phyloP scores from a whole-genome alignment of 2,888 invertebrate species.

The Pyrrhosoma nymphula region DNA sequence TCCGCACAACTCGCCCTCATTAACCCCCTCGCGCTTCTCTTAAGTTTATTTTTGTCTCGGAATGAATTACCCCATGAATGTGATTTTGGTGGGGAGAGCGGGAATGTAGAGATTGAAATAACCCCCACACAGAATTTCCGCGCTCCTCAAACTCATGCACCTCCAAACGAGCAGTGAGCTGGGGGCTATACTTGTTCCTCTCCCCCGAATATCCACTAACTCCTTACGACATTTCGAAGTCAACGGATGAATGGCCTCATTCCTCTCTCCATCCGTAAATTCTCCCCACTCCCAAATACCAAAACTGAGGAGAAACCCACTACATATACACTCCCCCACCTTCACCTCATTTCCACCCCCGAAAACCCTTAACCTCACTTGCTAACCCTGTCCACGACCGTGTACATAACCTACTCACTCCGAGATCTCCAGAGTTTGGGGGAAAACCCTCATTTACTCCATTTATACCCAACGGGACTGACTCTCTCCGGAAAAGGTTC shows the following conservation, averaged over 20 bases:
- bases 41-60: not conserved
- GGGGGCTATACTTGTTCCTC: not conserved
- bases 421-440: not conserved
- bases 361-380: not conserved
- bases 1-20: not conserved
- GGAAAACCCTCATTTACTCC: not conserved
- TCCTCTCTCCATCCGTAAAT: not conserved
- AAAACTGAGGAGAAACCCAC: not conserved
- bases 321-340: not conserved
- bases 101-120: not conserved
- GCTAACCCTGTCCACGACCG: not conserved
- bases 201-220: not conserved
- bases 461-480: not conserved
- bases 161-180: not conserved
- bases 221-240: not conserved
- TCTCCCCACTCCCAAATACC: not conserved
- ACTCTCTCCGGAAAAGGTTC: not conserved
- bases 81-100: not conserved
- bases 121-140: not conserved
- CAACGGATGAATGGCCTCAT: slow-evolving; percentile 3
- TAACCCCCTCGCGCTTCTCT: not conserved
- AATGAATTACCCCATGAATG: not conserved
- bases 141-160: not conserved
- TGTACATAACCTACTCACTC: not conserved
- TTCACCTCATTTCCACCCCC: not conserved